Conservation (phyloP, 2,797 vertebrate species). For the Tokudaia muenninki region DNA sequence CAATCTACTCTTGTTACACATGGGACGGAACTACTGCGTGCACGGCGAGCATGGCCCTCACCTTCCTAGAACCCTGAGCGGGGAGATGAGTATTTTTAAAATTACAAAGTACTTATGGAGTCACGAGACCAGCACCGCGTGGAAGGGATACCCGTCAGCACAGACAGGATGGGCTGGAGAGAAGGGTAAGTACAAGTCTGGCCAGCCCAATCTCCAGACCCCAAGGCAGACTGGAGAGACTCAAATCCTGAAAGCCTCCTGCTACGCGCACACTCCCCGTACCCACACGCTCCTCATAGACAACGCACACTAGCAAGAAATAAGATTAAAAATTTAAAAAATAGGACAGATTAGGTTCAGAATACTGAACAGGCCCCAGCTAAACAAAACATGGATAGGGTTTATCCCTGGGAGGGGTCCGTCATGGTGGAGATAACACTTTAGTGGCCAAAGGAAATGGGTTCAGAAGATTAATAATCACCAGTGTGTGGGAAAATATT, state of each 20-base stretch:
- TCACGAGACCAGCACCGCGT: neutral
- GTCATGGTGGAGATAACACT: neutral
- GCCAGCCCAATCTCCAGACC: neutral
- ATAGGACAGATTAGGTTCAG: neutral
- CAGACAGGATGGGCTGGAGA: no score
- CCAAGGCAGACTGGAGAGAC: neutral
- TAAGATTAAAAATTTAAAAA: neutral
- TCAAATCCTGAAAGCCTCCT: neutral
- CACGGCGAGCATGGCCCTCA: neutral
- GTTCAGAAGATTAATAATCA: neutral
- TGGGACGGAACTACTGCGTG: neutral
- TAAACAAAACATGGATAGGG: neutral
- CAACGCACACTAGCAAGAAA: neutral
- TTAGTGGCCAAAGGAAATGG: neutral
- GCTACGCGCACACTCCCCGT: rapidly evolving
- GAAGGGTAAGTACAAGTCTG: neutral
- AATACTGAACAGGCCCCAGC: neutral
- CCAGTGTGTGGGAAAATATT: neutral
- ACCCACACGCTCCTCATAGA: neutral
- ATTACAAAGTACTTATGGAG: slow-evolving; percentile 8
- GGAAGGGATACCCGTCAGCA: neutral
- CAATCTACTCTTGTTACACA: neutral
- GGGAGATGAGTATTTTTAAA: neutral
- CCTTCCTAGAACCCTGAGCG: neutral
- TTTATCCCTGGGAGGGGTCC: neutral